A percentile compares a stretch with the other conserved stretches of the same genome.
Conservation (phyloP, 2,113 vertebrate species). For the Riparia riparia region DNA sequence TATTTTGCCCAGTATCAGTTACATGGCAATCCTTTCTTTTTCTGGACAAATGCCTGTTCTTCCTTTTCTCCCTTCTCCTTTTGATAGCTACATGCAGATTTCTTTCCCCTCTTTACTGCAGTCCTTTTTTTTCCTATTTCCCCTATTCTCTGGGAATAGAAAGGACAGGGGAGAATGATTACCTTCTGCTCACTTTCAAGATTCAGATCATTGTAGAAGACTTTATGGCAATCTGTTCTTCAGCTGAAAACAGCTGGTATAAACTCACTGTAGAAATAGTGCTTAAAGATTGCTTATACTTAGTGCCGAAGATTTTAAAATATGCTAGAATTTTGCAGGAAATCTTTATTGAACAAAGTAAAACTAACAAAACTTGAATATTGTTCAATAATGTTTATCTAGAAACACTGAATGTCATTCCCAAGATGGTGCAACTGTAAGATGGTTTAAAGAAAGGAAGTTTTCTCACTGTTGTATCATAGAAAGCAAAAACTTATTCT, state of each 20-base stretch:
- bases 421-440: neutral
- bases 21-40: neutral
- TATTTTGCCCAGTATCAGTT: neutral
- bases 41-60: neutral
- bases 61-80: neutral
- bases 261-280: neutral
- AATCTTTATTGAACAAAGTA: neutral
- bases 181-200: neutral
- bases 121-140: neutral
- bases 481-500: neutral
- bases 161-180: neutral
- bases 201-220: neutral
- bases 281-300: neutral
- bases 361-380: neutral
- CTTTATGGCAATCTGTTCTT: conserved; percentile 28
- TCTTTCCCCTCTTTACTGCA: neutral
- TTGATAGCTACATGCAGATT: neutral
- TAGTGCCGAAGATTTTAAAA: neutral
- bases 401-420: neutral
- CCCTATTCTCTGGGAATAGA: neutral
- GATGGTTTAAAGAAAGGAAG: neutral
- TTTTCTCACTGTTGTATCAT: neutral
- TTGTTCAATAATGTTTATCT: neutral
- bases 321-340: neutral
- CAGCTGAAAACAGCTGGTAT: conserved; percentile 15